Base-by-base conservation (phyloP, 2,113 vertebrate species). In the Propithecus coquereli region DNA sequence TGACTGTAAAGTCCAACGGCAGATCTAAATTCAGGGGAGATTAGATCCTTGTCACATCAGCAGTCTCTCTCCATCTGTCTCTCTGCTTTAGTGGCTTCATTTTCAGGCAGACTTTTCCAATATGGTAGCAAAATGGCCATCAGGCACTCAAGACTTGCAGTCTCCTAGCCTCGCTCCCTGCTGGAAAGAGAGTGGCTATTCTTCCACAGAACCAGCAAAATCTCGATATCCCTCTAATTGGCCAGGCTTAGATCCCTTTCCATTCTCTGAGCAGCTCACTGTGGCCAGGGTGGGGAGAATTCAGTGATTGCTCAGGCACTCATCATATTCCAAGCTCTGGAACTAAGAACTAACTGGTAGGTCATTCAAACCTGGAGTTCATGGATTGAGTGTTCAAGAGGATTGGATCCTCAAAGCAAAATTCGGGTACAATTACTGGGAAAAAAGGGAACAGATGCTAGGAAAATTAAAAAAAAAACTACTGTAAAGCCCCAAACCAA, bases 21-120 rank as follows among this genome's bases (percentile, higher is more conserved):
- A 90, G 52, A 76, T 74, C 74, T 83, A n/a, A 81, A 70, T 71
- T 96, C 14, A n/a, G 63, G 47, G 30, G 70, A 50, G 32, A 25
- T 37, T 4, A 45, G n/a, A n/a, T 65, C 47, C 0, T 0, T 27
- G 87, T 61, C 54, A 27, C 9, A 13, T 81, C 27, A 16, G 43
- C 59, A 25, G 7, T 52, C 50, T 91, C 16, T 52, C 61, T 45
- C 47, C 43, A 43, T 59, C 66, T 2, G 0, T 74, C 63, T 87
- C 45, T 66, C n/a, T 76, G 23, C 52, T 77, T 85, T 50, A 34
- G 13, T 61, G 47, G 32, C 80, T 87, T 84, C 6, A 5, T 88
- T 84, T 90, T 77, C 65, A 54, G 45, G 22, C 11, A 91, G 8
- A 18, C 22, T 90, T 73, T 90, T 84, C 65, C 47, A 47, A 7